These are phyloP conservation scores for Sciurus vulgaris DNA, from an alignment of 2,797 vertebrate species.

Conservation along the genomic window DNA sequence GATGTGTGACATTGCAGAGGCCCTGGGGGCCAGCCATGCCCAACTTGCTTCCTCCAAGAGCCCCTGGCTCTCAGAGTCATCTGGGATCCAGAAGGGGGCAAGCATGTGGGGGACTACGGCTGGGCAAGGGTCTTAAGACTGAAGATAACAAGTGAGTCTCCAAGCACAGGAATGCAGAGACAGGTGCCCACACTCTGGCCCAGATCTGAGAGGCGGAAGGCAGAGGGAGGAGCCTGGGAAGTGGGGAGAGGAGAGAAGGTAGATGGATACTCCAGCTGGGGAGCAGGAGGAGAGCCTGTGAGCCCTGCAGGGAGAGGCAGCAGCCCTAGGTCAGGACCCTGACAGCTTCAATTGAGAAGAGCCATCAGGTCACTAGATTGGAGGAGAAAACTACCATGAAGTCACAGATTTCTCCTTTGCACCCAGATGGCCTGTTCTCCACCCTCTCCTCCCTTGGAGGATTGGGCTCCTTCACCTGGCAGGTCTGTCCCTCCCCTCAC, in stretches of 20 bases:
- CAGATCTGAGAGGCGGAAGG: background rate
- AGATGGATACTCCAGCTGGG: background rate
- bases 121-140: background rate
- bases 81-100: background rate
- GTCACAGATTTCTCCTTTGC: background rate
- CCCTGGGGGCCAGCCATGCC: background rate
- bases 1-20: background rate
- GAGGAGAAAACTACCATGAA: background rate
- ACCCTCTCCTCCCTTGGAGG: rapidly evolving
- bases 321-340: background rate
- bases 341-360: background rate
- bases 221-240: background rate
- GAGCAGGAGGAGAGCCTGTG: background rate
- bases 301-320: background rate
- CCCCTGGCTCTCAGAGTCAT: background rate
- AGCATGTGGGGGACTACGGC: background rate
- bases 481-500: background rate
- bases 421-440: background rate
- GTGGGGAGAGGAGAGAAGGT: background rate
- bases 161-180: background rate
- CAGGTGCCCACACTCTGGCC: background rate
- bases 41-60: background rate
- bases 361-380: background rate
- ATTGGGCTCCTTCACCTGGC: background rate
- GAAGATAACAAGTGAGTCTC: background rate